phyloP scores from a whole-genome alignment of 2,888 invertebrate species.

The Habroteleia sp. region DNA sequence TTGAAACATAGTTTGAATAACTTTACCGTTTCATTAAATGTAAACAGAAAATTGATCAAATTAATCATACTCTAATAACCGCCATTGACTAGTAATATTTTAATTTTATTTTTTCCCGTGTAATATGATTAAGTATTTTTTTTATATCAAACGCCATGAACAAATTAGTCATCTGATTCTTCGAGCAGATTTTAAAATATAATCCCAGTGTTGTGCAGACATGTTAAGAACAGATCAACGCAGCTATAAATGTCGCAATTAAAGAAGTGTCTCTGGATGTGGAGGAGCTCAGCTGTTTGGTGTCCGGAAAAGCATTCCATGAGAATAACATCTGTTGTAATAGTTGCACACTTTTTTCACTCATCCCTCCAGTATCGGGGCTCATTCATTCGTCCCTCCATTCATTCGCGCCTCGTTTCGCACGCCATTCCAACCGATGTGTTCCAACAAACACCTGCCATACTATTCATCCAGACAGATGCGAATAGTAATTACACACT shows the following conservation, averaged over 20 bases:
- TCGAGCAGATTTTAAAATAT: no score
- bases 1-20: no score
- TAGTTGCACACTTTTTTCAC: constrained; percentile 46
- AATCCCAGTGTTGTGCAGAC: constrained; percentile 17
- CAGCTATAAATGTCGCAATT: constrained; percentile 45
- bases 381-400: constrained; percentile 56
- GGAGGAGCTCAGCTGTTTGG: constrained; percentile 20
- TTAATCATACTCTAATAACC: no score
- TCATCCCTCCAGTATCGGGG: constrained; percentile 48
- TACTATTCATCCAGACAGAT: constrained; percentile 46
- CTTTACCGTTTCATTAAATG: no score
- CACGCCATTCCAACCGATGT: constrained; percentile 58
- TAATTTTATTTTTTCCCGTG: no score
- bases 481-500: constrained; percentile 57
- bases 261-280: constrained; percentile 21
- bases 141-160: no score
- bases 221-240: constrained; percentile 30
- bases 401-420: constrained; percentile 65
- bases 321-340: constrained; percentile 63
- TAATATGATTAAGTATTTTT: no score
- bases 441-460: constrained; percentile 51
- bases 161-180: no score
- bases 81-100: no score
- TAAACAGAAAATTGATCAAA: no score
- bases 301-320: constrained; percentile 65